phyloP scores from a whole-genome alignment of 2,797 vertebrate genomes.

The Eulemur mongoz region DNA sequence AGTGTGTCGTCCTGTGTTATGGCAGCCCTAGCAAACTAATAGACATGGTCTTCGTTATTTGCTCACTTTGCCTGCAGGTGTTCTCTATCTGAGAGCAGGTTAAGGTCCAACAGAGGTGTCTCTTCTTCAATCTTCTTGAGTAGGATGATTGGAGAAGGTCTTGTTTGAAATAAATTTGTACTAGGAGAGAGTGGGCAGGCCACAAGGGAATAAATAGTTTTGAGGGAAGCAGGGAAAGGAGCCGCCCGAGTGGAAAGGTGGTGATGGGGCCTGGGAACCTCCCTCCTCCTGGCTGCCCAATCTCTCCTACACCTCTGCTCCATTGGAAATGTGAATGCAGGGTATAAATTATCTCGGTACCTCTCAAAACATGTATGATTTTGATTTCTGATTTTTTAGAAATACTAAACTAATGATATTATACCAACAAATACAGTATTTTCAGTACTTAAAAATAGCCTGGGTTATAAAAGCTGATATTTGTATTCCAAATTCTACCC shows the following conservation, averaged over 20 bases:
- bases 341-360: background rate
- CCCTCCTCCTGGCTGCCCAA: background rate
- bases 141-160: background rate
- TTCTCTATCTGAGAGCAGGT: background rate
- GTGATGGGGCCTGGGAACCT: background rate
- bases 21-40: background rate
- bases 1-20: background rate
- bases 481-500: background rate
- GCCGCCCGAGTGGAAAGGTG: background rate
- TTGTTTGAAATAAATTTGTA: background rate
- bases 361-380: background rate
- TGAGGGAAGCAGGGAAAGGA: background rate
- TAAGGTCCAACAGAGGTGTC: background rate
- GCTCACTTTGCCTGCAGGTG: no score
- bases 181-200: background rate
- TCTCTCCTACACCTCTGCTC: background rate
- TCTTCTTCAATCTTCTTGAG: background rate
- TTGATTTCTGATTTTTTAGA: background rate
- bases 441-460: background rate
- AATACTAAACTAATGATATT: background rate
- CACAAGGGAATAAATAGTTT: background rate
- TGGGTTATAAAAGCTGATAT: background rate
- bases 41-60: rapidly evolving
- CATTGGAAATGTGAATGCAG: background rate
- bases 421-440: slow-evolving; percentile 26